Evolutionary conservation across 2,888 invertebrate species (phyloP).

Genomic region (Melieria omissa): DNA sequence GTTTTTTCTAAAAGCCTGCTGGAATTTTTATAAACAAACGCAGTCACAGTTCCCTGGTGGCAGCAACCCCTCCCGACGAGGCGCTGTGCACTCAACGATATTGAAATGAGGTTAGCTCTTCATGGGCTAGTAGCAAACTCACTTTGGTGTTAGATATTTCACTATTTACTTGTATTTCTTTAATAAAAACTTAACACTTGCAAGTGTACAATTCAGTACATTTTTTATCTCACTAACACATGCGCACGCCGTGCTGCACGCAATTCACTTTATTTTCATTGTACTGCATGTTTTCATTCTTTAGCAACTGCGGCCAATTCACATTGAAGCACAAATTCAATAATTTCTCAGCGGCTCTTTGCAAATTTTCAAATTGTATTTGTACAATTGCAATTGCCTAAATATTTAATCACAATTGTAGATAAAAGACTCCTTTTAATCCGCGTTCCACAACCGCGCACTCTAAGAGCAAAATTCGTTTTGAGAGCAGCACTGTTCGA

Average conservation of each 20-base stretch:
- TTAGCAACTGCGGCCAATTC: not conserved
- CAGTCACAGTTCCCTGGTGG: not conserved
- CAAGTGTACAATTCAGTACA: not conserved
- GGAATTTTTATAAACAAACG: slow-evolving; percentile 3
- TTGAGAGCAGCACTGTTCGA: slow-evolving; percentile 9
- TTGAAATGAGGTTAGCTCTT: not conserved
- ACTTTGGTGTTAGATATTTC: not conserved
- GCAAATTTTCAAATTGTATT: not conserved
- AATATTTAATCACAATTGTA: slow-evolving; percentile 11
- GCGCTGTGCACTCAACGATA: not conserved
- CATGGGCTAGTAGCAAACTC: not conserved
- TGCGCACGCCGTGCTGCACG: not conserved
- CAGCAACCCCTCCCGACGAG: too few species aligned
- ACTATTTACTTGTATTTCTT: not conserved
- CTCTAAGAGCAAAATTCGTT: slow-evolving; percentile 28
- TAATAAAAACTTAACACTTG: not conserved
- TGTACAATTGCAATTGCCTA: too few species aligned
- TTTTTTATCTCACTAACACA: not conserved
- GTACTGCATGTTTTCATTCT: not conserved
- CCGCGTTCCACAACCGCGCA: slow-evolving; percentile 25
- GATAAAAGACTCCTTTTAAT: not conserved
- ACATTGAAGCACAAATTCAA: not conserved
- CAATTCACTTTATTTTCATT: not conserved
- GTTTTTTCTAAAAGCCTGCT: not conserved
- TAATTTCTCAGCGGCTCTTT: not conserved